Conservation (phyloP, 2,797 vertebrate species). For the Rhyacichthys aspro region DNA sequence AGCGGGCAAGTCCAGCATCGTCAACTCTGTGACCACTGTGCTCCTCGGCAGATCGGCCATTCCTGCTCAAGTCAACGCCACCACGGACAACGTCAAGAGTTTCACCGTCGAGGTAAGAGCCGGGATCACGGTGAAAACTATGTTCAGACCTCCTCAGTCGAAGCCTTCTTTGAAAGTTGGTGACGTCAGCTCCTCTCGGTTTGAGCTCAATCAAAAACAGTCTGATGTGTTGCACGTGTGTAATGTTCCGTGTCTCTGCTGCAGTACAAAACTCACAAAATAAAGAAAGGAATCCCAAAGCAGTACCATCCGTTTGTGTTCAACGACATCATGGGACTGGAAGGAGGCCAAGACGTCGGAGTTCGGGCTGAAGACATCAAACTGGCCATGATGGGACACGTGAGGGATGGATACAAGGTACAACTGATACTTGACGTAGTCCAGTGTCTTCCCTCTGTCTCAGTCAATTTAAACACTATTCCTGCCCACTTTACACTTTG, state of each 20-base stretch:
- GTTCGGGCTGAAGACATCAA: constrained; percentile 22
- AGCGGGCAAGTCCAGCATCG: constrained; percentile 48
- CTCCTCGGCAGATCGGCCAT: background rate
- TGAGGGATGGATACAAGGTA: constrained; percentile 28
- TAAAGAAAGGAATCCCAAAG: background rate
- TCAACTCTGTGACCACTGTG: constrained; percentile 26
- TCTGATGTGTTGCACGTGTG: too few relatives aligned
- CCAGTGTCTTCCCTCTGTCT: too few relatives aligned
- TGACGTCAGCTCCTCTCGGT: too few relatives aligned
- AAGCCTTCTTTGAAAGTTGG: too few relatives aligned
- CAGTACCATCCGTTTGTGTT: constrained; percentile 16
- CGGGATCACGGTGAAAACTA: too few relatives aligned
- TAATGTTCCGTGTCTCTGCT: too few relatives aligned
- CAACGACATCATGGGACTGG: constrained; percentile 41
- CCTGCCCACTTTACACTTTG: too few relatives aligned
- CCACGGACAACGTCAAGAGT: background rate
- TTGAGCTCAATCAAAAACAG: too few relatives aligned
- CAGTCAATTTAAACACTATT: too few relatives aligned
- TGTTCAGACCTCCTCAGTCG: too few relatives aligned
- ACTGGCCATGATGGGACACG: constrained; percentile 23
- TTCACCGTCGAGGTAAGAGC: background rate
- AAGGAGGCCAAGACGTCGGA: background rate
- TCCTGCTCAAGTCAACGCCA: background rate
- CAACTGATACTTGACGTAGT: background rate
- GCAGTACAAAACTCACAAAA: constrained; percentile 8